Evolutionary conservation across 2,888 invertebrate species (phyloP), one percentile per base, ranked within the genome.

Genomic region (Lepidocyrtinus sp.): DNA sequence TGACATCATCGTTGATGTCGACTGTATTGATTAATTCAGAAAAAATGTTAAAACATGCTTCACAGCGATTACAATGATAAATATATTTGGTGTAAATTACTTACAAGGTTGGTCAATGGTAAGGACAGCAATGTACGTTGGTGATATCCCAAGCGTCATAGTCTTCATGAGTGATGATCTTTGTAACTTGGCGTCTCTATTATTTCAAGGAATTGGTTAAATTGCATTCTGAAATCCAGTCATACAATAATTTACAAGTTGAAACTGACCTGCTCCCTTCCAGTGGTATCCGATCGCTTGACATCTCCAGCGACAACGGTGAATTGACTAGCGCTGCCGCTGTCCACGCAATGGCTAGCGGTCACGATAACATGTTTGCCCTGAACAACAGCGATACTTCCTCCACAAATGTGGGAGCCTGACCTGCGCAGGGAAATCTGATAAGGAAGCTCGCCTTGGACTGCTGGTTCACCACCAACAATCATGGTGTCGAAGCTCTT

Each of bases 111-210:
- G 45, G 17, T 62, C 55, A 17, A 63, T 12, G n/a, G 24, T n/a
- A 0, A 72, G 46, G 9, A 72, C n/a, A 17, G 72, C 72, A 72
- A 72, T 72, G 46, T 72, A n/a, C 72, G 17, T 72, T 24, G 9
- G 9, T 15, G n/a, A 21, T 46, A 17, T 24, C 24, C 26, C 22
- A 19, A 9, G 15, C 15, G 25, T 63, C 26, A 26, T 72, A 72
- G 7, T 46, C 72, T 45, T 63, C 72, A 15, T 72, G 72, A 12
- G 63, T 25, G 25, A 24, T 62, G 63, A 72, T 46, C 1, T 5
- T 2, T 36, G 45, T 45, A 7, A 63, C 63, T 46, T 63, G 62
- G 7, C 72, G 72, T 15, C 22, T 63, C 24, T 62, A 22, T 62
- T 7, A 36, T n/a, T n/a, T n/a, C 36, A 12, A 36, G 36, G 36